Evolutionary conservation across 2,113 vertebrate species (phyloP), one percentile per base, ranked within the genome.

Genomic region (Alectura lathami): DNA sequence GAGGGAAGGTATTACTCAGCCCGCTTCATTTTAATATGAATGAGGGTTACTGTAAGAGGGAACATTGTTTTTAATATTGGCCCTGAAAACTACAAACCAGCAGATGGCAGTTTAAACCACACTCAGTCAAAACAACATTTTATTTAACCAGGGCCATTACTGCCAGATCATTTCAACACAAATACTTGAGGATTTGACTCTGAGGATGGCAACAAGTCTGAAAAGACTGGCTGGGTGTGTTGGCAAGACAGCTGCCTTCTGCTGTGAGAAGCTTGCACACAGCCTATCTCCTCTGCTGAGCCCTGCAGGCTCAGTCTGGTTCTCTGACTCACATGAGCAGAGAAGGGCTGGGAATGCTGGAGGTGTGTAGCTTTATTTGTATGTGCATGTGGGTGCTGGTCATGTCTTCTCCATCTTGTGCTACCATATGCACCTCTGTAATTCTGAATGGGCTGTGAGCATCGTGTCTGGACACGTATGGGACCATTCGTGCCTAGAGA

Each of bases 61-160:
- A 96, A 87, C 59, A 81, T 34, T 91, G 94, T 76, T 96, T 89
- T 90, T 42, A 96, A 90, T 87, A 89, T 88, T 87, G 91, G 94
- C 59, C 64, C 86, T 86, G 88, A 91, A 93, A 93, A 53, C 60
- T 93, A 96, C 81, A 96, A 96, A 91, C 91, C 94, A 98, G 96
- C 75, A 98, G 95, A 98, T 96, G 92, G 97, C 87, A 96, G 93
- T 70, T 97, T 95, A 96, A 96, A 96, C 83, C 97, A 96, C 80
- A 81, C 68, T 97, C 97, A 93, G 77, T 84, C 87, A 92, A 96
- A 97, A 88, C 91, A 95, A 92, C 59, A 50, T 60, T 30, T 89
- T 92, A 70, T 90, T 96, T 89, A 93, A 79, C 76, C 90, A 91
- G 76, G 54, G 30, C 51, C 54, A 84, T 94, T 94, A 88, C 68